Evolutionary conservation across 2,888 invertebrate species (phyloP).

Genomic region (Balanococcus diminutus): DNA sequence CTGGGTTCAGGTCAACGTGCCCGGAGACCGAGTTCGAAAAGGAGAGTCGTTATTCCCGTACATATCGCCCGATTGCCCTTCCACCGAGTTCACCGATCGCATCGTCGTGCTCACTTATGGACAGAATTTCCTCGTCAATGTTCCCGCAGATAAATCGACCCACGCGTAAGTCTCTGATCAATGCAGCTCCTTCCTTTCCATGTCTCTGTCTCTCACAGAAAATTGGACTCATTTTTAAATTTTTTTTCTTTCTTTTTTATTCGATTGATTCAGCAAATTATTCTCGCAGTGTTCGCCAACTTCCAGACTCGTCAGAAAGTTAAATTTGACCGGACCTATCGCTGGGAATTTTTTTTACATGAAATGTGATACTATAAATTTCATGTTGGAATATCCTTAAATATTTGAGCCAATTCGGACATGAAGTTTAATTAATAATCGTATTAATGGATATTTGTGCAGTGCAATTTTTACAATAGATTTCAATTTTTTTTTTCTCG

Average conservation of each 20-base stretch:
- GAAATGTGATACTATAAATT: neutral
- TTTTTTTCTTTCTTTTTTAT: neutral
- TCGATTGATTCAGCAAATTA: neutral
- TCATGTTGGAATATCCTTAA: neutral
- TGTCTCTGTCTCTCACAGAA: neutral
- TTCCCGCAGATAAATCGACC: neutral
- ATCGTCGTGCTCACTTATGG: neutral
- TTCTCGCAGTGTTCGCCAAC: neutral
- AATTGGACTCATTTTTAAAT: neutral
- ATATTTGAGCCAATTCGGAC: neutral
- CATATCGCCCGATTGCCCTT: neutral
- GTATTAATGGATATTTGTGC: too few species aligned
- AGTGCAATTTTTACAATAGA: too few species aligned
- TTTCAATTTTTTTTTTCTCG: too few species aligned
- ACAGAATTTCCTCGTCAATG: neutral
- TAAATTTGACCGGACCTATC: neutral
- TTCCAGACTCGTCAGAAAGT: neutral
- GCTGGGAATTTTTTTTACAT: neutral
- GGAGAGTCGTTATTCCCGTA: neutral
- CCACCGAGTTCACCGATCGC: neutral
- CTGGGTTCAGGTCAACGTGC: neutral
- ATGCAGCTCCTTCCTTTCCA: neutral
- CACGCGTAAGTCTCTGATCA: neutral
- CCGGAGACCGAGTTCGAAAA: neutral
- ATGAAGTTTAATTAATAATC: too few species aligned